Base-by-base conservation (phyloP, 2,113 vertebrate genomes). In the Trematomus loennbergii region DNA sequence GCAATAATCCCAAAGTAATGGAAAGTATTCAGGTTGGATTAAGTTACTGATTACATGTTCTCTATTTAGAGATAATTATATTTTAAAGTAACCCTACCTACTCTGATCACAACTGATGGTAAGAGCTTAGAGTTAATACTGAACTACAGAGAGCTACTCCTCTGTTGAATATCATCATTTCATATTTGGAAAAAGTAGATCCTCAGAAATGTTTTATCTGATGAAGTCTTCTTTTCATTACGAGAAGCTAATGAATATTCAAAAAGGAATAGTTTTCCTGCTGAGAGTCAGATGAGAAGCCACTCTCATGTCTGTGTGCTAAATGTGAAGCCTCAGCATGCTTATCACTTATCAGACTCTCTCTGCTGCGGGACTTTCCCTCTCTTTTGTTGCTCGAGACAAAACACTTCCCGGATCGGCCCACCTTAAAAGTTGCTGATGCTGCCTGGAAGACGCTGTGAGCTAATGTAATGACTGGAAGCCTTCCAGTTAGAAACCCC, bases 391-490 rank as follows among this genome's bases (percentile, higher is more conserved):
- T 43, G 52, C n/a, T 60, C 9, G 12, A 52, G 4, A 68, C 25
- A 48, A 70, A 82, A 68, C 64, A 20, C 57, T 61, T 29, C 66
- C 36, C 36, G 36, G 36, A 40, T 40, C 36, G 8, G 36, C 36
- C n/a, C 49, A 13, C 48, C 65, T 78, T 50, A 72, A 75, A 88
- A 87, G 76, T 36, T 84, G 88, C 87, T 88, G 85, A 90, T 67
- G 46, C 64, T 12, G 71, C 62, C 53, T 74, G 60, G 55, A 52
- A 69, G 80, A 78, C 54, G 54, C 69, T 67, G 72, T 48, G 48
- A 29, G 77, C 82, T 91, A 87, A 91, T 92, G 92, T 79, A 87
- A 81, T 81, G 81, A 87, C 87, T 89, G 90, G 88, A 92, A 48
- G 43, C 52, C 62, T 87, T 91, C 87, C 86, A 91, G 83, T 89